These are phyloP conservation scores for Drosophila neotestacea DNA, from an alignment of 2,888 invertebrate genomes.

Conservation along the genomic window DNA sequence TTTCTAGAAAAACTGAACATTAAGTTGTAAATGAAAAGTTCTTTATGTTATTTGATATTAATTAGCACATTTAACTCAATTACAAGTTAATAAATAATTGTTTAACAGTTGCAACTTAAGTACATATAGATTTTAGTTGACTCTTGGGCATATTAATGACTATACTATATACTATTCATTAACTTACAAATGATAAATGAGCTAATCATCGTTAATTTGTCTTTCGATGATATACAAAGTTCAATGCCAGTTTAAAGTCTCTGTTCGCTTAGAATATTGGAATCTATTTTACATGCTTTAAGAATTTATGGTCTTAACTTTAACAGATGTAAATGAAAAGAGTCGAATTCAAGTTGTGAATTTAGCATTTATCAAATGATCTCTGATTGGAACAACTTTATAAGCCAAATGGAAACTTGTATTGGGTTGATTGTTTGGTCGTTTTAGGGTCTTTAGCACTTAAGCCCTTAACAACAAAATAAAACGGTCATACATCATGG, in stretches of 20 bases:
- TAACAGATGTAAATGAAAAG: slow-evolving; percentile 4
- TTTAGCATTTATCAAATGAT: slow-evolving; percentile 24
- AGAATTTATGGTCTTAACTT: slow-evolving; percentile 4
- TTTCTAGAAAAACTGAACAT: too few relatives aligned
- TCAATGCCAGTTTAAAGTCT: slow-evolving; percentile 29
- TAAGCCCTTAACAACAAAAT: slow-evolving; percentile 65
- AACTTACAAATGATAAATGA: slow-evolving; percentile 26
- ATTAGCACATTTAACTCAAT: not conserved
- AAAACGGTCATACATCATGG: slow-evolving; percentile 59
- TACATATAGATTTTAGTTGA: not conserved
- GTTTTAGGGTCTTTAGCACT: slow-evolving; percentile 48
- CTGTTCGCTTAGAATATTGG: slow-evolving; percentile 11
- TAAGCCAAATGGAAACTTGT: slow-evolving; percentile 36
- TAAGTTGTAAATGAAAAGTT: too few relatives aligned
- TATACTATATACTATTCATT: slow-evolving; percentile 16
- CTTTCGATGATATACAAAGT: slow-evolving; percentile 15
- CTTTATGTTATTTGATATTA: too few relatives aligned
- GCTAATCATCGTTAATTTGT: slow-evolving; percentile 24
- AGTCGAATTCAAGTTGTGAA: not conserved
- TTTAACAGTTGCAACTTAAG: slow-evolving; percentile 2
- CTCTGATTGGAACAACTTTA: slow-evolving; percentile 60
- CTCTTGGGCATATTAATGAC: slow-evolving; percentile 17
- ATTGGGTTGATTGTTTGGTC: slow-evolving; percentile 28
- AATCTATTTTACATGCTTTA: slow-evolving; percentile 7
- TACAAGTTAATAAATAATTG: slow-evolving; percentile 12